phyloP scores from a whole-genome alignment of 2,797 vertebrate species.

The Podargus strigoides region DNA sequence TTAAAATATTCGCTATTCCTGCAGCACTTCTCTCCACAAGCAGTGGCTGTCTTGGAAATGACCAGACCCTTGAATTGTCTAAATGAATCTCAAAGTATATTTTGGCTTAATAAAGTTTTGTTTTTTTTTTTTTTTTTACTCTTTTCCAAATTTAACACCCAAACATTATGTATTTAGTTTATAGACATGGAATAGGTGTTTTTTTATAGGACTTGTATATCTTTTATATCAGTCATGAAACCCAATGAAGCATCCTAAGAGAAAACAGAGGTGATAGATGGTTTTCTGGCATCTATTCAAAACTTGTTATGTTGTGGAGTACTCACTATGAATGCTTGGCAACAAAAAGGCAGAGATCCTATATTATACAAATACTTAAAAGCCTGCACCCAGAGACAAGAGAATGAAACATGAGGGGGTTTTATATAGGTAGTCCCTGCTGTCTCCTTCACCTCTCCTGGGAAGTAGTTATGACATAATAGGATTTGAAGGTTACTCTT shows the following conservation, averaged over 20 bases:
- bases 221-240: background rate
- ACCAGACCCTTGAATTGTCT: background rate
- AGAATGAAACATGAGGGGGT: slow-evolving; percentile 11
- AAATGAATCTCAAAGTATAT: background rate
- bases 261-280: background rate
- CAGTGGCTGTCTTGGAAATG: background rate
- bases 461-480: slow-evolving; percentile 41
- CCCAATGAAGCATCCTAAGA: background rate
- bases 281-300: slow-evolving; percentile 15
- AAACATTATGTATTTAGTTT: background rate
- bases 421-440: background rate
- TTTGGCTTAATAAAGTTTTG: background rate
- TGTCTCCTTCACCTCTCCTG: slow-evolving; percentile 28
- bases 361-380: slow-evolving; percentile 39
- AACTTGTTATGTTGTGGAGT: slow-evolving; percentile 15
- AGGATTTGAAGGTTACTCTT: slow-evolving; percentile 56
- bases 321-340: slow-evolving; percentile 4
- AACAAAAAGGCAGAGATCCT: slow-evolving; percentile 45
- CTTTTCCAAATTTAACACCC: background rate
- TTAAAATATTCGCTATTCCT: background rate
- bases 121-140: background rate
- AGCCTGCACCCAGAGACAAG: slow-evolving; percentile 14
- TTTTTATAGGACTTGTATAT: background rate
- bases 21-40: background rate
- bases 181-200: accelerated